Percentiles rank a stretch among this genome's conserved stretches.
Conservation (phyloP, 2,113 vertebrate genomes). For the Odocoileus hemionus region DNA sequence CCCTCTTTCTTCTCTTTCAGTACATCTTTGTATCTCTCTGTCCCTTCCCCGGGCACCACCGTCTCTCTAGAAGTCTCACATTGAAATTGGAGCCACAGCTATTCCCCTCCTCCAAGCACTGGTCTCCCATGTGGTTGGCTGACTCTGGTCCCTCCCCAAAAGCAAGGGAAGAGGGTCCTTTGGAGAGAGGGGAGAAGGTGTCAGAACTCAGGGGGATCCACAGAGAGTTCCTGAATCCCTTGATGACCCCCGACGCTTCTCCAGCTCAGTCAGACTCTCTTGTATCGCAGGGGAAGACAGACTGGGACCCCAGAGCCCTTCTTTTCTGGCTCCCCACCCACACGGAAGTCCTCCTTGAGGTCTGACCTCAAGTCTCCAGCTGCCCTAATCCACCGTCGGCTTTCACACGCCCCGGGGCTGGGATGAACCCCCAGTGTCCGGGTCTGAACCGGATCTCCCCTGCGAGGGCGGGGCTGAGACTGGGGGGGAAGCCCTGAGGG, state of each 20-base stretch:
- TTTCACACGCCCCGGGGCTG: slow-evolving; percentile 67
- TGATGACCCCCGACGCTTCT: not conserved
- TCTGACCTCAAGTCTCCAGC: slow-evolving; percentile 59
- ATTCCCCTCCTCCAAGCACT: not conserved
- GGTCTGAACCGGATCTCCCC: slow-evolving; percentile 74
- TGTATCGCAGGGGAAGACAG: not conserved
- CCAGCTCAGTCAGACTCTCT: not conserved
- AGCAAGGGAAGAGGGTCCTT: not conserved
- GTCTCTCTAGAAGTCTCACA: not conserved
- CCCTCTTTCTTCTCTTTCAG: not conserved
- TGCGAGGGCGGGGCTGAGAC: slow-evolving; percentile 53
- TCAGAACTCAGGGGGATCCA: not conserved
- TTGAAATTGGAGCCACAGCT: not conserved
- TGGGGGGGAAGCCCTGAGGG: slow-evolving; percentile 47
- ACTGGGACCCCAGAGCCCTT: not conserved
- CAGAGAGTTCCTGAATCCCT: not conserved
- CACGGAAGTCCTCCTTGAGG: slow-evolving; percentile 62
- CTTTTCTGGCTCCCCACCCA: slow-evolving; percentile 52
- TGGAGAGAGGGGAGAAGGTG: not conserved
- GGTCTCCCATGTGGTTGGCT: not conserved
- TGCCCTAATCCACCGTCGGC: slow-evolving; percentile 58
- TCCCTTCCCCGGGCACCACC: not conserved
- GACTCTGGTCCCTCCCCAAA: not conserved
- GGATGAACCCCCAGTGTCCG: slow-evolving; percentile 68
- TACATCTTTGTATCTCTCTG: not conserved